Evolutionary conservation across 1,140 invertebrate genomes (phyloP).

Genomic region (Cherax destructor): DNA sequence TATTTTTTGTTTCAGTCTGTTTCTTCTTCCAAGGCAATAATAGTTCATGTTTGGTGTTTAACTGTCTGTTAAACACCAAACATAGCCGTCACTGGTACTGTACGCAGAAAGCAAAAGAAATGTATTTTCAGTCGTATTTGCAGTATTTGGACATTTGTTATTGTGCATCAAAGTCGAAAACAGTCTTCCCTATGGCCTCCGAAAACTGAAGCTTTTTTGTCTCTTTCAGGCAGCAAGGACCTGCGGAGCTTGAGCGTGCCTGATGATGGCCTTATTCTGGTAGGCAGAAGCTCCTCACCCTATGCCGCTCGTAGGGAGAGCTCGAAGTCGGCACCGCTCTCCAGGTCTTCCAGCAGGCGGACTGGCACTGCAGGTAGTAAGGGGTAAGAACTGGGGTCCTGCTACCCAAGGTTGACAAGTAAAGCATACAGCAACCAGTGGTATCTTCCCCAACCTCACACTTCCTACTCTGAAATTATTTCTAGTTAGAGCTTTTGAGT

Average conservation of each 20-base stretch:
- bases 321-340: conserved; percentile 20
- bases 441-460: neutral
- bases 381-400: conserved; percentile 67
- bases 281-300: neutral
- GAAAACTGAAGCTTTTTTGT: neutral
- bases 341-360: conserved; percentile 40
- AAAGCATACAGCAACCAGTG: conserved; percentile 20
- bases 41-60: too few relatives aligned
- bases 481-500: too few relatives aligned
- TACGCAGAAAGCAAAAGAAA: neutral
- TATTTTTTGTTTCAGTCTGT: neutral
- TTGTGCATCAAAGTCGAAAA: neutral
- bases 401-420: conserved; percentile 28
- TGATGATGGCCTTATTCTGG: conserved; percentile 32
- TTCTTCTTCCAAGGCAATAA: neutral
- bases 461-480: neutral
- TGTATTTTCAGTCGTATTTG: neutral
- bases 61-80: too few relatives aligned
- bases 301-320: conserved; percentile 5
- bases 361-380: conserved; percentile 65
- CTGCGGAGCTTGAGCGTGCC: conserved; percentile 53
- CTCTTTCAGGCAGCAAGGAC: conserved; percentile 26
- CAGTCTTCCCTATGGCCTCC: neutral
- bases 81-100: neutral
- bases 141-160: neutral